Evolutionary conservation across 2,113 vertebrate genomes (phyloP), one percentile per base, ranked within the genome.

Genomic region (Silurus asotus): DNA sequence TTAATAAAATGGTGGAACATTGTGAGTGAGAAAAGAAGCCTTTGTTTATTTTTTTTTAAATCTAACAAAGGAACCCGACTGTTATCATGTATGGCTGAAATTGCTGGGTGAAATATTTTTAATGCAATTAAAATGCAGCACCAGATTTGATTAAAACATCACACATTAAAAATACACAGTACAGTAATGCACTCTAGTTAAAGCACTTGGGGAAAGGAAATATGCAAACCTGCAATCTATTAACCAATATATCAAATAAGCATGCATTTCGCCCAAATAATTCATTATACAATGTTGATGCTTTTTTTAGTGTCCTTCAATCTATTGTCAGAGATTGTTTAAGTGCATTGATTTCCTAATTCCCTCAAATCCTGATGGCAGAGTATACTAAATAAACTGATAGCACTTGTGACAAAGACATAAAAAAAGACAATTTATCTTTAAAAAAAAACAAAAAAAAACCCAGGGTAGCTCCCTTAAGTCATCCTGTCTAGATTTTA

Each of bases 401-500:
- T 77, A 82, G 37, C 75, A 85, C 69, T 76, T 49, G 19, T 78
- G 59, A 72, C 82, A 85, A 85, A 69, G 77, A 81, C 61, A 45
- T 49, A 65, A 7, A 51, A 59, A 85, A 72, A 85, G 55, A 76
- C 58, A 77, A 83, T 65, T 83, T 87, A 75, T 86, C 74, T 83
- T 79, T 48, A 87, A 85, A 87, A 81, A 87, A 85, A 87, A 81
- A 58, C 72, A 45, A 37, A 37, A 37, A 37, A 37, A 37, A 37
- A 37, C n/a, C 37, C 84, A 64, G 49, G 75, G 78, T 69, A 75
- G 77, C 51, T 87, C 81, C 81, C 85, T 86, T 45, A 85, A 86
- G 89, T 86, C 86, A 85, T 89, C 89, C 82, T 87, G 89, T 90
- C 85, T 92, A 74, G 80, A 92, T 90, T 87, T 0, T 45, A 55